Conservation (phyloP, 2,113 vertebrate species). For the Baryphthengus martii region DNA sequence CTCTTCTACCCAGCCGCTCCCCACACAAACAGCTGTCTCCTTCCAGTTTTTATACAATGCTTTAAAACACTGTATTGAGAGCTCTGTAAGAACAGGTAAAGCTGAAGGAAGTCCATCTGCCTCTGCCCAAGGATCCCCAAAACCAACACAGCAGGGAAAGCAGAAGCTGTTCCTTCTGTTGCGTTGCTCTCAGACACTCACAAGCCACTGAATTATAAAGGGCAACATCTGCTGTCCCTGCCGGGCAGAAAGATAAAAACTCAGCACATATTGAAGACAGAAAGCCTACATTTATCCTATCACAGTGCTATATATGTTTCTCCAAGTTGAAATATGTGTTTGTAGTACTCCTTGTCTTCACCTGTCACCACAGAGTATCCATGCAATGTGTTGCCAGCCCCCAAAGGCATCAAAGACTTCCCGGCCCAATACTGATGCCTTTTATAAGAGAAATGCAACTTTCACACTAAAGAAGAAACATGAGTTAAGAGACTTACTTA, state of each 20-base stretch:
- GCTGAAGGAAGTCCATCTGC: not conserved
- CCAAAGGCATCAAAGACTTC: not conserved
- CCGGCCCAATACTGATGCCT: not conserved
- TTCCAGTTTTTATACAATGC: not conserved
- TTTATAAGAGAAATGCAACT: not conserved
- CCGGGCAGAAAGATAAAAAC: not conserved
- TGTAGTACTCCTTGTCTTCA: constrained; percentile 15
- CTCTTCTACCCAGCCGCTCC: not conserved
- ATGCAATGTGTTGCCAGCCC: not conserved
- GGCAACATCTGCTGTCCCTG: constrained; percentile 15
- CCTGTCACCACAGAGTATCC: not conserved
- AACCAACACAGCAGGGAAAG: not conserved
- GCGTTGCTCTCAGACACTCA: not conserved
- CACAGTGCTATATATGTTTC: not conserved
- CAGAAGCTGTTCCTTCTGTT: constrained; percentile 17
- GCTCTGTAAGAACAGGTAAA: constrained; percentile 4
- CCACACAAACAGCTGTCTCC: not conserved
- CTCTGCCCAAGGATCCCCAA: not conserved
- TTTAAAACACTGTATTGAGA: not conserved
- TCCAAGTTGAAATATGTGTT: not conserved
- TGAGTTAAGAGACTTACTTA: not conserved
- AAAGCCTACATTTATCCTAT: not conserved
- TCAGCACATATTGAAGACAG: not conserved
- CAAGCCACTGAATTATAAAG: not conserved
- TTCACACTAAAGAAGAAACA: not conserved